Evolutionary conservation across 1,140 invertebrate genomes (phyloP), one percentile per base, ranked within the genome.

Genomic region (Maniola jurtina): DNA sequence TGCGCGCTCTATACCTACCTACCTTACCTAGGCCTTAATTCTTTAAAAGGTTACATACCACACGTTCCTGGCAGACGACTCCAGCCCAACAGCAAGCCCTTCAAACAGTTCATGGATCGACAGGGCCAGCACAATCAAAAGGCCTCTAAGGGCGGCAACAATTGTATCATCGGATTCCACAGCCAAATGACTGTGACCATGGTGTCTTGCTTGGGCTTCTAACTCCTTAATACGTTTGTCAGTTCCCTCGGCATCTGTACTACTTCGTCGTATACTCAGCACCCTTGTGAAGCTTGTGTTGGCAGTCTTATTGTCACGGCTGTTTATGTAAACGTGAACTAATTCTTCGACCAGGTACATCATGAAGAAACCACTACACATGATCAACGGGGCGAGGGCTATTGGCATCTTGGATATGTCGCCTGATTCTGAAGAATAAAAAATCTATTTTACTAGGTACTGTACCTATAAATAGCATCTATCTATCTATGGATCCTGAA

Each of bases 71-170:
- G 93, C 85, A 0, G 93, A 93, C 13, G 91, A 89, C 83, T 97
- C 96, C 42, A 98, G 89, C 2, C 97, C 97, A 52, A 98, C 95
- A 16, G 97, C 95, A 61, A 98, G 92, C 7, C 97, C 97, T 92
- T 99, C 97, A 79, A 99, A 97, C 0, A 98, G 90, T 71, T 97
- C 96, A 77, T 99, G 97, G 55, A 98, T 94, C 0, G 97, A 97
- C n/a, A 99, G 86, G 0, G 97, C 97, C 48, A 97, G 83, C 0
- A 98, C 95, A 64, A 98, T 95, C 15, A 97, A 81, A 25, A 97
- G 84, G 11, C 96, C 95, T 73, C 95, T 87, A 25, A 97, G 79
- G 8, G 94, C 94, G 45, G 94, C 92, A 47, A 94, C 91, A 9
- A 95, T 88, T 9, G 93, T 92, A 72, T 94, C 94, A 47, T 92